Percentiles rank a stretch among this genome's conserved stretches.
Evolutionary conservation across 2,113 vertebrate genomes (phyloP).

Genomic region (Rhabdomys dilectus): DNA sequence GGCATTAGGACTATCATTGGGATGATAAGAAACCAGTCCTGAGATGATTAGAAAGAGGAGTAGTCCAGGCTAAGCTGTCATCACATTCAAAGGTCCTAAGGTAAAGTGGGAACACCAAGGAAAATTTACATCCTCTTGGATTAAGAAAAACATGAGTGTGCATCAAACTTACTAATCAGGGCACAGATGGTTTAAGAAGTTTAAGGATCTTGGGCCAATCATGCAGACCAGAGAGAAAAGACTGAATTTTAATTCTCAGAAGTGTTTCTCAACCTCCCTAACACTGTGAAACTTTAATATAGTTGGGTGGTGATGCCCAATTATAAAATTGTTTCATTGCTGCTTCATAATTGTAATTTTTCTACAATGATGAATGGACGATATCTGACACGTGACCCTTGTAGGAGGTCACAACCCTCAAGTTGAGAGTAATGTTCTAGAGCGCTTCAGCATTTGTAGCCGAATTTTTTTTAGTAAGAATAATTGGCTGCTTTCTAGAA

Average conservation of each 20-base stretch:
- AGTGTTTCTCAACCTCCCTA: not conserved
- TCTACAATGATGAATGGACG: not conserved
- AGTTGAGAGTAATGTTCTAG: not conserved
- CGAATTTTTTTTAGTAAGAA: not conserved
- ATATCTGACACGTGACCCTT: not conserved
- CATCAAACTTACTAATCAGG: not conserved
- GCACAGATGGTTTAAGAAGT: not conserved
- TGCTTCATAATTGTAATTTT: not conserved
- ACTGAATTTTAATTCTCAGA: not conserved
- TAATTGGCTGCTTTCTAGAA: not conserved
- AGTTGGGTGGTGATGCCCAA: not conserved
- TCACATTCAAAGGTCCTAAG: not conserved
- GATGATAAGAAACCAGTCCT: not conserved
- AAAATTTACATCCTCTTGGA: not conserved
- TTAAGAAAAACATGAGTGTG: not conserved
- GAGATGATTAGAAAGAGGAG: not conserved
- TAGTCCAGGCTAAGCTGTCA: not conserved
- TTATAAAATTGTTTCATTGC: not conserved
- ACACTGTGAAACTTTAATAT: not conserved
- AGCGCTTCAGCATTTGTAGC: rapidly evolving
- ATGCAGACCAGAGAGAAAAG: not conserved
- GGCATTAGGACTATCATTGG: not conserved
- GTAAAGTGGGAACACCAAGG: not conserved
- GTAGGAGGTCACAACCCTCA: not conserved
- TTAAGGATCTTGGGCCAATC: not conserved